These are phyloP conservation scores for Episyrphus balteatus DNA, from an alignment of 1,140 invertebrate species.

Conservation along the genomic window DNA sequence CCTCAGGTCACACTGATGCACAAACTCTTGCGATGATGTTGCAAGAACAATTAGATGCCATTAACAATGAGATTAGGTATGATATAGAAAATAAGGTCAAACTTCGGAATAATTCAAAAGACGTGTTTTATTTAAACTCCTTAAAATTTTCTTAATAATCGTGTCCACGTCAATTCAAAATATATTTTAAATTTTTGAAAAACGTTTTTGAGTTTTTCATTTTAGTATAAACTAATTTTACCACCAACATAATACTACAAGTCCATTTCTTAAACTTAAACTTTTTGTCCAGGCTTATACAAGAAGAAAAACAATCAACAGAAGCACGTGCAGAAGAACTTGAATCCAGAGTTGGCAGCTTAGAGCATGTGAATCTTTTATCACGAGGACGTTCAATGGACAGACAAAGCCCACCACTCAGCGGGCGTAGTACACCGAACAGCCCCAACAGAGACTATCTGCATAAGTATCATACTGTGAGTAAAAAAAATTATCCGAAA, in stretches of 20 bases:
- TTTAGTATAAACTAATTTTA: neutral
- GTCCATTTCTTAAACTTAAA: too few species aligned
- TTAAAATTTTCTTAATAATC: conserved; percentile 2
- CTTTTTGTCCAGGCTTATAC: conserved; percentile 60
- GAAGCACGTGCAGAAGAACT: conserved; percentile 95
- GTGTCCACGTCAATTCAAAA: too few species aligned
- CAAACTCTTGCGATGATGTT: conserved; percentile 96
- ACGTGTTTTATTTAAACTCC: neutral
- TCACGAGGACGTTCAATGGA: conserved; percentile 63
- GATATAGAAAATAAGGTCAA: neutral
- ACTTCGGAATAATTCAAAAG: too few species aligned
- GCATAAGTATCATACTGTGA: conserved; percentile 44
- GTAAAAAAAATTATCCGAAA: conserved; percentile 1
- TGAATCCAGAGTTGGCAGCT: conserved; percentile 89
- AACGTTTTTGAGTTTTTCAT: neutral
- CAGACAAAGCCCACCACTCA: conserved; percentile 62
- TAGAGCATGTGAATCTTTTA: conserved; percentile 84
- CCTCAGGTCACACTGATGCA: conserved; percentile 80
- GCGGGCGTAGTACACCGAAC: conserved; percentile 49
- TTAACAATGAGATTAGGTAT: conserved; percentile 91
- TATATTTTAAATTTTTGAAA: conserved; percentile 4
- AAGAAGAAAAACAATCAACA: conserved; percentile 98
- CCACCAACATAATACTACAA: too few species aligned
- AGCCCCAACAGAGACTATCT: conserved; percentile 36
- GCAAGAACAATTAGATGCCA: conserved; percentile 98